Conservation (phyloP, 2,888 invertebrate genomes). For the Sarcophaga caerulescens region DNA sequence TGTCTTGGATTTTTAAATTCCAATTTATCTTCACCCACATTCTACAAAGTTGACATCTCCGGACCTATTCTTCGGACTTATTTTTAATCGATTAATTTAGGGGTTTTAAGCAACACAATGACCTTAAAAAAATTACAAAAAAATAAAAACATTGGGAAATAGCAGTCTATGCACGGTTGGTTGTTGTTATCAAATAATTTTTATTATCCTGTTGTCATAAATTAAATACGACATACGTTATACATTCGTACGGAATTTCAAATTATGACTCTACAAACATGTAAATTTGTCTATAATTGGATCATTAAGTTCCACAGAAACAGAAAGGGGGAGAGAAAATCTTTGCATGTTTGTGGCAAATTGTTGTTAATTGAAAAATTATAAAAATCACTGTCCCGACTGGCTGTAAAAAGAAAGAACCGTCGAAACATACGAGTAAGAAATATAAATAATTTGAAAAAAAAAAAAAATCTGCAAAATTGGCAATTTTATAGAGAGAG, state of each 20-base stretch:
- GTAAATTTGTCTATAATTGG: constrained; percentile 56
- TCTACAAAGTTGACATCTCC: no score
- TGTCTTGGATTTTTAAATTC: no score
- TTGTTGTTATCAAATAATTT: constrained; percentile 19
- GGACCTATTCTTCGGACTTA: no score
- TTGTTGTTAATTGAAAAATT: constrained; percentile 62
- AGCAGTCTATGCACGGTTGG: not conserved
- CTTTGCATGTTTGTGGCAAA: constrained; percentile 61
- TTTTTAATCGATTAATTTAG: no score
- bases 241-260: not conserved
- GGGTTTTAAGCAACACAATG: not conserved
- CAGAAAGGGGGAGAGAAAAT: constrained; percentile 24
- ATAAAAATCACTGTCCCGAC: constrained; percentile 7
- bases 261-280: constrained; percentile 41
- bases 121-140: not conserved
- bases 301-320: constrained; percentile 37
- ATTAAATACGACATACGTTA: not conserved
- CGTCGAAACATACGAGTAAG: no score
- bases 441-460: not conserved
- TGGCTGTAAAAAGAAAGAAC: not conserved
- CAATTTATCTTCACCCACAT: no score
- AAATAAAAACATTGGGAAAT: no score
- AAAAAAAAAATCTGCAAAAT: constrained; percentile 56
- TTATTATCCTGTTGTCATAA: constrained; percentile 25
- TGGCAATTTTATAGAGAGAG: constrained; percentile 25